Base-by-base conservation (phyloP, 2,113 vertebrate species). In the Dromiciops gliroides region DNA sequence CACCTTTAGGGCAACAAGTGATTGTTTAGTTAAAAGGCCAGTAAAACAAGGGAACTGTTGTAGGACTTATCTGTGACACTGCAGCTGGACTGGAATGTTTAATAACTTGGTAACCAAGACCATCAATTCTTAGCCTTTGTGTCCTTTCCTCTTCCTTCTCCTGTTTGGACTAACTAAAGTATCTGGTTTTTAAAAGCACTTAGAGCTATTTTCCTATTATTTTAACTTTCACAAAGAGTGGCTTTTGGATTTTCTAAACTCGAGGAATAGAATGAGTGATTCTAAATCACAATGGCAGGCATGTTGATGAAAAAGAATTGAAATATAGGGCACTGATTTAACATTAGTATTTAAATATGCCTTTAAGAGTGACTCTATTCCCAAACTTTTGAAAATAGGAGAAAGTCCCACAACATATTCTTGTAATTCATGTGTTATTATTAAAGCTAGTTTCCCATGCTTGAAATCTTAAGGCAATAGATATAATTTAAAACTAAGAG, bases 31-130 rank as follows among this genome's bases (percentile, higher is more conserved):
- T 96, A 96, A 96, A 97, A 97, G 95, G 83, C 95, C 51, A 75
- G 89, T 96, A 92, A 96, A 98, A 97, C 97, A 97, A 97, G 96
- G 94, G 50, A 93, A 60, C 97, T 83, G 90, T 97, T 97, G 91
- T 98, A 90, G 23, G 11, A 25, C 0, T 0, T 8, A 83, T 52
- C 19, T 0, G 23, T 0, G 0, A 52, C 93, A 53, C 88, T 37
- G 24, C 10, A 25, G 93, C 75, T 47, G 90, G 83, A 1, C 28
- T 14, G 53, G 53, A 52, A 93, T 8, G 0, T 24, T 90, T 94
- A 91, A 94, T 47, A 88, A 96, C 83, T 0, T 0, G 26, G 89
- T 90, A 95, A 83, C 67, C 67, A 83, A 83, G 67, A 88, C 25
- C 8, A 24, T 83, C 90, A 60, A n/a, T 51, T 19, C 3, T 95